These are phyloP conservation scores for Podilymbus podiceps DNA, from an alignment of 2,113 vertebrate genomes.

Conservation along the genomic window DNA sequence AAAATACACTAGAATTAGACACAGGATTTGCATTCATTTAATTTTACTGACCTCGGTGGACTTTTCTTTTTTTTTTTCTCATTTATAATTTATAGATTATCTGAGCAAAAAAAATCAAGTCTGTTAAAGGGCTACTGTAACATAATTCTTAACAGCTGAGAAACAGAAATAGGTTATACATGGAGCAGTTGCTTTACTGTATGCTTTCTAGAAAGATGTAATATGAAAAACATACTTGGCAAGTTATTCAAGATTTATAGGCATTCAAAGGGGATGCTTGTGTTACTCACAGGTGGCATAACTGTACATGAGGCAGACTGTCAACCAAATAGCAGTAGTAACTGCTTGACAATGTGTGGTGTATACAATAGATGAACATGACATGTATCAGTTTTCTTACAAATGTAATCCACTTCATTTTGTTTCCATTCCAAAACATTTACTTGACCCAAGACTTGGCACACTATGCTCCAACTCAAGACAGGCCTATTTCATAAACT, in stretches of 20 bases:
- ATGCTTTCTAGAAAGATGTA: not conserved
- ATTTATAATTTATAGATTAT: not conserved
- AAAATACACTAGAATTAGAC: not conserved
- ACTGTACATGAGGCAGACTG: not conserved
- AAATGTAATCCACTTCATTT: conserved; percentile 9
- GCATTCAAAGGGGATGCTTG: not conserved
- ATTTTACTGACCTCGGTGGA: not conserved
- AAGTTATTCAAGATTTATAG: not conserved
- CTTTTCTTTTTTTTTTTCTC: fast-evolving
- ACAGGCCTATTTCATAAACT: not conserved
- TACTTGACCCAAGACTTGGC: not conserved
- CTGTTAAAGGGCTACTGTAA: not conserved
- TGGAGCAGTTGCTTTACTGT: not conserved
- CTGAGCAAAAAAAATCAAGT: not conserved
- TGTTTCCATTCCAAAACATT: not conserved
- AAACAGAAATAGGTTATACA: not conserved
- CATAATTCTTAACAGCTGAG: not conserved
- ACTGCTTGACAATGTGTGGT: not conserved
- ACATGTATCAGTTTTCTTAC: not conserved
- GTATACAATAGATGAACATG: not conserved
- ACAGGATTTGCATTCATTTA: not conserved
- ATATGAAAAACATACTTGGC: not conserved
- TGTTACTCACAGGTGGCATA: not conserved
- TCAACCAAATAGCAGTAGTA: not conserved
- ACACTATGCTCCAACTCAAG: not conserved